These are phyloP conservation scores for Sclerodermus sp. DNA, from an alignment of 2,888 invertebrate species.

Conservation along the genomic window DNA sequence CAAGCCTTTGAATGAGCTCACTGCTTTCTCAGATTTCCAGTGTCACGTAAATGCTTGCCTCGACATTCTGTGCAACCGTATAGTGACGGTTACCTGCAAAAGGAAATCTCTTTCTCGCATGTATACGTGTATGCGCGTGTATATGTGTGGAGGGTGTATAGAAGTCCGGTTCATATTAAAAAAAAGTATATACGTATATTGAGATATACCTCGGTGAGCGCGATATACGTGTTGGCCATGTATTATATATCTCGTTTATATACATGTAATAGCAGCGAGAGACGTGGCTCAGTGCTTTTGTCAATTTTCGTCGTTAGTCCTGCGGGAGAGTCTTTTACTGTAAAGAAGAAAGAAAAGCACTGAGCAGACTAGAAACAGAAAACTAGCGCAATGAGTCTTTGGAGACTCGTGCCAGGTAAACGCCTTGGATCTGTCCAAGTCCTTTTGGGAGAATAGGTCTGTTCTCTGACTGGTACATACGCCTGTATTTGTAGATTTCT, in stretches of 20 bases:
- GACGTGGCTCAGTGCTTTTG: slow-evolving; percentile 15
- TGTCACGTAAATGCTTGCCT: slow-evolving; percentile 28
- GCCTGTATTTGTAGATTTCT: too few relatives aligned
- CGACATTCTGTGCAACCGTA: slow-evolving; percentile 4
- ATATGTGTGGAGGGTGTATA: too few relatives aligned
- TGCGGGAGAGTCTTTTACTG: slow-evolving; percentile 10
- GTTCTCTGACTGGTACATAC: too few relatives aligned
- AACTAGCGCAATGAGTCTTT: slow-evolving; percentile 24
- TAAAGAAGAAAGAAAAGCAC: slow-evolving; percentile 2
- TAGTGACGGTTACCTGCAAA: slow-evolving; percentile 2
- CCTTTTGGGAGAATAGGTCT: slow-evolving; percentile 14
- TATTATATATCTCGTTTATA: too few relatives aligned
- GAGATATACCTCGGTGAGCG: too few relatives aligned
- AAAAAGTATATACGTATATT: too few relatives aligned
- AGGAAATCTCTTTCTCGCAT: background rate
- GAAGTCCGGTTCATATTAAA: too few relatives aligned
- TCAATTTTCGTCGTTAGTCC: slow-evolving; percentile 33
- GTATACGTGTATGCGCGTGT: too few relatives aligned
- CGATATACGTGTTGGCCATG: too few relatives aligned
- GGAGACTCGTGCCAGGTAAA: slow-evolving; percentile 28
- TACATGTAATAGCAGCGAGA: background rate
- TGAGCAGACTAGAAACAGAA: slow-evolving; percentile 12
- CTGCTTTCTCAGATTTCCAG: slow-evolving; percentile 29
- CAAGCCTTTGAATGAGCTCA: slow-evolving; percentile 21
- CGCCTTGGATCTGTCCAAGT: slow-evolving; percentile 20